phyloP scores from a whole-genome alignment of 2,888 invertebrate genomes.

The Rhagophthalmus giganteus region DNA sequence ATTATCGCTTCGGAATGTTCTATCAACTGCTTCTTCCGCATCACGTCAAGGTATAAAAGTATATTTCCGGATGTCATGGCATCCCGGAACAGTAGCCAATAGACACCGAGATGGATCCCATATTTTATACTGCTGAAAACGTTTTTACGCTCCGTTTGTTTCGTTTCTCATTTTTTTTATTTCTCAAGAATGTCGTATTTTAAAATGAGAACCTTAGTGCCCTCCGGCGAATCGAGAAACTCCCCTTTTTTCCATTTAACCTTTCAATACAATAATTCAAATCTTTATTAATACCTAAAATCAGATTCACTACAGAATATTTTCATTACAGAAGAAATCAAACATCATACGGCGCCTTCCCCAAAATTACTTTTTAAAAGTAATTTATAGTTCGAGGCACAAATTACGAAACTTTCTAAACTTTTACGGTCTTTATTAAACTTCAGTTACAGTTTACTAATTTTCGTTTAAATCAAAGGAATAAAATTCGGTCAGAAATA shows the following conservation, averaged over 20 bases:
- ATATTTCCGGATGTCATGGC: slow-evolving; percentile 31
- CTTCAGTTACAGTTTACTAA: too few relatives aligned
- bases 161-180: slow-evolving; percentile 30
- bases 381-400: too few relatives aligned
- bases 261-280: background rate
- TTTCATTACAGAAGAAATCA: too few relatives aligned
- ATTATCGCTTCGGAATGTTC: slow-evolving; percentile 31
- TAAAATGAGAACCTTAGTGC: slow-evolving; percentile 11
- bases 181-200: slow-evolving; percentile 20
- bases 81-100: slow-evolving; percentile 29
- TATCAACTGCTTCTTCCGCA: slow-evolving; percentile 31
- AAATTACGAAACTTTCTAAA: too few relatives aligned
- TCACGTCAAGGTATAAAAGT: slow-evolving; percentile 32
- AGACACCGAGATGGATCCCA: slow-evolving; percentile 25
- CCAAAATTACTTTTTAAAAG: too few relatives aligned
- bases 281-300: background rate
- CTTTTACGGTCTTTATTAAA: too few relatives aligned
- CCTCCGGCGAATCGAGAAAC: background rate
- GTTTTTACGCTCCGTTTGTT: slow-evolving; percentile 31
- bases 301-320: too few relatives aligned
- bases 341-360: too few relatives aligned
- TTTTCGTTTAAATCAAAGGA: too few relatives aligned
- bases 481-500: too few relatives aligned
- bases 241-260: background rate
- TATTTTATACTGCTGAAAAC: slow-evolving; percentile 29